These are phyloP conservation scores for Myiozetetes cayanensis DNA, from an alignment of 2,113 vertebrate species.

Conservation along the genomic window DNA sequence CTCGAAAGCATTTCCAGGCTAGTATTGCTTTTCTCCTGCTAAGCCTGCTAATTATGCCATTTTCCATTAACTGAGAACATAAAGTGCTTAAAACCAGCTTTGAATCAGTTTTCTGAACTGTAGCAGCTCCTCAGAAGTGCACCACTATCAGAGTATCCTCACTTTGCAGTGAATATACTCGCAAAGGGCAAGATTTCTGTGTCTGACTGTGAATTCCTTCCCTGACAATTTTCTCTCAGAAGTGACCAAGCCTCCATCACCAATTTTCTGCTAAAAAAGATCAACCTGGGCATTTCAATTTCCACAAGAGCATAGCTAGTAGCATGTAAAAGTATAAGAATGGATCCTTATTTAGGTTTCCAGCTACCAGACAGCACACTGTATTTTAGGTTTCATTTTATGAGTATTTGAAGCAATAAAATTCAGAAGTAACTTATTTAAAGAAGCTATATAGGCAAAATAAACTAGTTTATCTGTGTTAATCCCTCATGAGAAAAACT, in stretches of 20 bases:
- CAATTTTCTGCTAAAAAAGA: not conserved
- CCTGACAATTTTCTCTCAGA: not conserved
- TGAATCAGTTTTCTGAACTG: not conserved
- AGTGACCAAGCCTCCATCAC: not conserved
- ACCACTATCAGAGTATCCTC: not conserved
- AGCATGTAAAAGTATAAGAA: not conserved
- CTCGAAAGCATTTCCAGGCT: not conserved
- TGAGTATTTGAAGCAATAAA: not conserved
- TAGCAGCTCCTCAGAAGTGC: not conserved
- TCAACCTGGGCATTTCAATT: not conserved
- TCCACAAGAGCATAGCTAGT: not conserved
- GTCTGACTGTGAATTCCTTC: not conserved
- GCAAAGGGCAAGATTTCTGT: not conserved
- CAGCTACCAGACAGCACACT: rapidly evolving
- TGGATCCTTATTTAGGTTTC: not conserved
- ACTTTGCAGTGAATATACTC: not conserved
- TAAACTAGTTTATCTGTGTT: not conserved
- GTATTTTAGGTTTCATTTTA: not conserved
- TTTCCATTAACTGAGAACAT: not conserved
- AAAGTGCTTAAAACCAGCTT: not conserved
- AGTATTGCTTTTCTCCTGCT: not conserved
- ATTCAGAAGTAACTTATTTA: not conserved
- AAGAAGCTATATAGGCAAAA: not conserved
- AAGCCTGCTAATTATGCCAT: not conserved
- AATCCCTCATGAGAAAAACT: not conserved